Conservation (phyloP, 2,113 vertebrate species). For the Taxidea taxus region DNA sequence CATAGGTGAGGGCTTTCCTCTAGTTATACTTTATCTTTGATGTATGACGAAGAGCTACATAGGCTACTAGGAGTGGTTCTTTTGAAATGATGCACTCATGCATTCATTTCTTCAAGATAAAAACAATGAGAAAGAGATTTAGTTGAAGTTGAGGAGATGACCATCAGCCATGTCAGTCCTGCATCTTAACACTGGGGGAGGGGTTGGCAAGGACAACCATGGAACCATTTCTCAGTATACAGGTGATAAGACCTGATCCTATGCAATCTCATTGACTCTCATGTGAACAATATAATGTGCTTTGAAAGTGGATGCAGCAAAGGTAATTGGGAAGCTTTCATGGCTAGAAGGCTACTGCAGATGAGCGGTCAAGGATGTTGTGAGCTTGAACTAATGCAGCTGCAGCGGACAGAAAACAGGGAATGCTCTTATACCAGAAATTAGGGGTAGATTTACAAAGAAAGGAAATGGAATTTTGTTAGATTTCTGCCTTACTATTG, state of each 20-base stretch:
- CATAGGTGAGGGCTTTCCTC: neutral
- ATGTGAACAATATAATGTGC: neutral
- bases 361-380: fast-evolving
- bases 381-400: neutral
- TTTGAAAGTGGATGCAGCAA: neutral
- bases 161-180: neutral
- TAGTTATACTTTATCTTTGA: neutral
- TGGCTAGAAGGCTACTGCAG: neutral
- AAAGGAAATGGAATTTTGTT: neutral
- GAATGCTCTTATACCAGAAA: too few species aligned
- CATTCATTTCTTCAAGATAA: neutral
- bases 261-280: neutral
- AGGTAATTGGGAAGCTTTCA: neutral
- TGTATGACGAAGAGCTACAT: neutral
- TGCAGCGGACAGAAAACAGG: neutral
- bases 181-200: neutral
- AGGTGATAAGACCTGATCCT: neutral
- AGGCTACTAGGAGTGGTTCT: neutral
- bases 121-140: neutral
- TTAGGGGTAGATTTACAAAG: neutral
- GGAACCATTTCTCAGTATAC: neutral
- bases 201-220: neutral
- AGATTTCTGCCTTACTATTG: neutral
- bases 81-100: neutral
- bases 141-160: neutral